Evolutionary conservation across 2,797 vertebrate genomes (phyloP).

Genomic region (Eurystomus glaucurus): DNA sequence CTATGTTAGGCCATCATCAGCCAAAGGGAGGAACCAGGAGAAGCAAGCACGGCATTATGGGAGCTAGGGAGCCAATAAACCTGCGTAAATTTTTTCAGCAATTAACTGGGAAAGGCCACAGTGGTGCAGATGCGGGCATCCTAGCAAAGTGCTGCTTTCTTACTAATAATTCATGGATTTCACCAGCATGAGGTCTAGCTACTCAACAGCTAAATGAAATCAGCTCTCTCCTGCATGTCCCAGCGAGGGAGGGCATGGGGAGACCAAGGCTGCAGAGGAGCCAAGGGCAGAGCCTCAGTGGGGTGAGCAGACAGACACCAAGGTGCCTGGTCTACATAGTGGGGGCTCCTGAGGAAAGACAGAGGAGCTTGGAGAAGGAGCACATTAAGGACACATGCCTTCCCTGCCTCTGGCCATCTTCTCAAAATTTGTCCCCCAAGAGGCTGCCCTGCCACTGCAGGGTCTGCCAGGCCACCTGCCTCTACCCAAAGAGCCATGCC

Average conservation of each 20-base stretch:
- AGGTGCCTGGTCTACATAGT: rapidly evolving
- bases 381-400: rapidly evolving
- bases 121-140: rapidly evolving
- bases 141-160: background rate
- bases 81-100: background rate
- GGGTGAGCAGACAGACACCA: background rate
- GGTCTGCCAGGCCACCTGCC: background rate
- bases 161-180: background rate
- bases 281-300: rapidly evolving
- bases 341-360: background rate
- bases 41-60: background rate
- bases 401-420: background rate
- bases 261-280: rapidly evolving
- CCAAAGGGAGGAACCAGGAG: background rate
- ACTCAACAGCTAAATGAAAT: background rate
- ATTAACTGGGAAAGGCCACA: background rate
- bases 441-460: background rate
- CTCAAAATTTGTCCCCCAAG: background rate
- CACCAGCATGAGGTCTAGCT: background rate
- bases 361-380: background rate
- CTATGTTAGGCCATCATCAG: background rate
- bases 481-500: background rate
- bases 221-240: background rate
- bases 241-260: rapidly evolving
- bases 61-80: background rate